phyloP scores from a whole-genome alignment of 2,888 invertebrate species.

The Tortrix viridana region DNA sequence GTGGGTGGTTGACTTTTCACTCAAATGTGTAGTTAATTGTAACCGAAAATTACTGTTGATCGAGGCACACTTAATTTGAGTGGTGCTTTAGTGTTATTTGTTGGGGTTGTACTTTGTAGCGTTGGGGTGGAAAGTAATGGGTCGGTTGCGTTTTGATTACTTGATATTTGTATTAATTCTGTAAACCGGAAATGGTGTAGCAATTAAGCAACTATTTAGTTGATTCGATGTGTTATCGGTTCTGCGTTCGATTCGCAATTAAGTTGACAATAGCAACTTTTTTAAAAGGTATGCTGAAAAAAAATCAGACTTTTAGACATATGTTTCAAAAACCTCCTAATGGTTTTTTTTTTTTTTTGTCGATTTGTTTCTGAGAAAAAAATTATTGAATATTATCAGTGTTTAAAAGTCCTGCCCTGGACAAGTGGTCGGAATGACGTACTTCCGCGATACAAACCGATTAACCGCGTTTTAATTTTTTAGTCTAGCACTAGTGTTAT shows the following conservation, averaged over 20 bases:
- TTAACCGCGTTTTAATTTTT: no score
- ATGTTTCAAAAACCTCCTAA: no score
- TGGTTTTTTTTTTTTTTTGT: no score
- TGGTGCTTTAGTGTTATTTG: slow-evolving; percentile 71
- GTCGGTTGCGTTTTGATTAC: slow-evolving; percentile 73
- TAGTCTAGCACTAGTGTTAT: no score
- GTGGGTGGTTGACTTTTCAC: slow-evolving; percentile 85
- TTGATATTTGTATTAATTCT: slow-evolving; percentile 69
- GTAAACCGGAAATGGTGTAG: slow-evolving; percentile 62
- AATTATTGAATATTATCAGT: no score
- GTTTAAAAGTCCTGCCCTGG: no score
- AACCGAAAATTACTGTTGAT: slow-evolving; percentile 85
- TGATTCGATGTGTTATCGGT: not conserved
- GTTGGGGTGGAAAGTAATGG: slow-evolving; percentile 71
- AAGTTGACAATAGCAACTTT: no score
- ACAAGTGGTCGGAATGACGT: no score
- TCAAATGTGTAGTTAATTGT: slow-evolving; percentile 85
- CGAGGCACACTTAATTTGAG: slow-evolving; percentile 84
- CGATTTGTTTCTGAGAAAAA: no score
- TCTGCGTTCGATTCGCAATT: not conserved
- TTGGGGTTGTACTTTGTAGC: slow-evolving; percentile 62
- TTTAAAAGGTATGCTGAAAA: no score
- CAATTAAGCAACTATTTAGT: slow-evolving; percentile 56
- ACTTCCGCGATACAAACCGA: no score
- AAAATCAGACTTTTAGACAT: no score